Evolutionary conservation across 53 echinoderm and acorn worm species (phyloP), one percentile per base, ranked within the genome.

Genomic region (Hippasteria phrygiana): DNA sequence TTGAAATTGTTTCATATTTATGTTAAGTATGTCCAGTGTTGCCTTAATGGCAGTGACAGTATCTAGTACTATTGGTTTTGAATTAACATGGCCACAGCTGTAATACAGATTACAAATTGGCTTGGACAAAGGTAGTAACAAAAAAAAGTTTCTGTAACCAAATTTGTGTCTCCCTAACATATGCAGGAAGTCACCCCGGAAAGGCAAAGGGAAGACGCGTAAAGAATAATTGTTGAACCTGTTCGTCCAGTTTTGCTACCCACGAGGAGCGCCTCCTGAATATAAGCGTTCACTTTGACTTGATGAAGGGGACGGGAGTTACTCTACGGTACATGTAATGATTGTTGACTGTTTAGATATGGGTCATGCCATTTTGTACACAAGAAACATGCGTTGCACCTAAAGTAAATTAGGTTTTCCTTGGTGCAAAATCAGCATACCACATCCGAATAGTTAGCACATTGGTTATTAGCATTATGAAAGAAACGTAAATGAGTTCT

Each of bases 121-220:
- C 18, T 56, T 56, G 56, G 3, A 56, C 17, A 4, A 3, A 18
- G 20, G 3, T 12, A 34, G 31, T 16, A 9, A 35, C 32, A 66
- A 33, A 4, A 0, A 12, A 22, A 22, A 16, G 12, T 66, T 66
- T 66, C 34, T 26, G 13, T 11, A n/a, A 56, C 17, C 17, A 35
- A 4, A 28, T 20, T 72, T 72, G 34, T 42, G n/a, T n/a, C n/a
- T n/a, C n/a, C n/a, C n/a, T n/a, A n/a, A n/a, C 18, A 4, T 26
- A 50, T 45, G 14, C 81, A 81, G 81, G 28, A 81, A 81, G 43
- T 81, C 81, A 39, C 81, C 81, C 13, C 40, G 81, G 45, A 81
- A 81, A 81, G 66, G 66, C 28, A 81, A 81, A 63, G 17, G 43
- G 17, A 62, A 63, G 31, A 65, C 81, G 56, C 81, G 81, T 43